A percentile compares a stretch with the other conserved stretches of the same genome.
Evolutionary conservation across 2,113 vertebrate species (phyloP).

Genomic region (Eurypyga helias): DNA sequence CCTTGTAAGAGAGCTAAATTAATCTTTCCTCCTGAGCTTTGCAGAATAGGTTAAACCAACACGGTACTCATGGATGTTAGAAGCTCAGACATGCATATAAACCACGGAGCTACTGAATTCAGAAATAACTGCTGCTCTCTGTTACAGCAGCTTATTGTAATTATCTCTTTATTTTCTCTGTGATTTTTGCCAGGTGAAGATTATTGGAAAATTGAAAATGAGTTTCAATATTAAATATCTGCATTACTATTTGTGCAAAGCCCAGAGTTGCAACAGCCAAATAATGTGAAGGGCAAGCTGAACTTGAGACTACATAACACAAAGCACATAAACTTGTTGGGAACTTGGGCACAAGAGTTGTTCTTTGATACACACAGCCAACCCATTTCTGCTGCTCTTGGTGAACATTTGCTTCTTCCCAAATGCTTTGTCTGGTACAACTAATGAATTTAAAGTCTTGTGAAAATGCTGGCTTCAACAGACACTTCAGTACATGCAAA

Average conservation of each 20-base stretch:
- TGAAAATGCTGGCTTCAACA: not conserved
- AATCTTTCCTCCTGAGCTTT: slow-evolving; percentile 31
- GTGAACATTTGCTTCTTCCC: not conserved
- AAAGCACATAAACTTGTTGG: not conserved
- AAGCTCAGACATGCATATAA: slow-evolving; percentile 6
- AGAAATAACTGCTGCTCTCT: not conserved
- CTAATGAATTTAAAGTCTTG: not conserved
- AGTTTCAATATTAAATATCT: slow-evolving; percentile 2
- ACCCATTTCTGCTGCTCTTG: not conserved
- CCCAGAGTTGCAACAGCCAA: not conserved
- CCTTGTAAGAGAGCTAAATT: slow-evolving; percentile 16
- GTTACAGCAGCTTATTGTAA: slow-evolving; percentile 28
- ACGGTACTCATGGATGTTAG: not conserved
- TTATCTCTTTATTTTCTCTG: not conserved
- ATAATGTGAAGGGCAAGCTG: not conserved
- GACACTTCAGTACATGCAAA: not conserved
- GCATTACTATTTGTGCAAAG: not conserved
- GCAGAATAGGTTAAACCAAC: slow-evolving; percentile 41
- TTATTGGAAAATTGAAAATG: slow-evolving; percentile 14
- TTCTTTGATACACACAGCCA: not conserved
- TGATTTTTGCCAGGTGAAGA: not conserved
- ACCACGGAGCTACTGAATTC: slow-evolving; percentile 12
- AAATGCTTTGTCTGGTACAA: not conserved
- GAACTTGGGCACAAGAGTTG: not conserved
- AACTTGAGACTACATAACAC: not conserved